Conservation (phyloP, 2,797 vertebrate genomes). For the Cephalopachus bancanus region DNA sequence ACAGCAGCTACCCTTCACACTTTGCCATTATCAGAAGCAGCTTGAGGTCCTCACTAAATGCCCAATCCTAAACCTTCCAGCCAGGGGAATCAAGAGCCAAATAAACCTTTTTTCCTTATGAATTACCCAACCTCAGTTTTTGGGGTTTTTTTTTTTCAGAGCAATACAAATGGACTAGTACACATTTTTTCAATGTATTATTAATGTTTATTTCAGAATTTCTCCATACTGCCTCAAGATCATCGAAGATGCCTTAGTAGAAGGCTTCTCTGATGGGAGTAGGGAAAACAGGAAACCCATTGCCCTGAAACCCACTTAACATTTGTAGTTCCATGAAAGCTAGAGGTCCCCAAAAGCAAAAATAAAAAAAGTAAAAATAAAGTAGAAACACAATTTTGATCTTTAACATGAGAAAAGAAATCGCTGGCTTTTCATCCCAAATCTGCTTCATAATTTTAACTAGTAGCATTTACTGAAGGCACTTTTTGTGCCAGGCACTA, state of each 20-base stretch:
- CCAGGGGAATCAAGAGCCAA: background rate
- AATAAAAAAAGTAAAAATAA: background rate
- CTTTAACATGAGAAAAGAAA: constrained; percentile 33
- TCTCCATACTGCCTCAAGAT: background rate
- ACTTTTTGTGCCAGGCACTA: background rate
- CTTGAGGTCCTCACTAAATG: background rate
- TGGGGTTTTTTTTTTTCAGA: background rate
- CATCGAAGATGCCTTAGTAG: background rate
- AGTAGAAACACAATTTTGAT: constrained; percentile 15
- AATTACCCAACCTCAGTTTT: background rate
- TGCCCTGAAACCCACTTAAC: background rate
- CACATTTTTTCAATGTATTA: background rate
- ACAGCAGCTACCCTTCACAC: background rate
- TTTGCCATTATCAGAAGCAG: background rate
- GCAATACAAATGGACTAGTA: background rate
- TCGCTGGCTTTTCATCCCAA: constrained; percentile 19
- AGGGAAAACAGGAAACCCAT: background rate
- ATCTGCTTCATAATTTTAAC: background rate
- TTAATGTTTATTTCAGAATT: constrained; percentile 33
- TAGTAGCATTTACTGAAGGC: background rate
- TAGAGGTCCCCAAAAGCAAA: background rate
- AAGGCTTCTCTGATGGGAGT: background rate
- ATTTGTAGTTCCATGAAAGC: background rate
- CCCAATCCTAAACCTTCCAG: background rate
- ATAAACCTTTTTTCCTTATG: background rate